Evolutionary conservation across 2,113 vertebrate genomes (phyloP).

Genomic region (Dolichotis patagonum): DNA sequence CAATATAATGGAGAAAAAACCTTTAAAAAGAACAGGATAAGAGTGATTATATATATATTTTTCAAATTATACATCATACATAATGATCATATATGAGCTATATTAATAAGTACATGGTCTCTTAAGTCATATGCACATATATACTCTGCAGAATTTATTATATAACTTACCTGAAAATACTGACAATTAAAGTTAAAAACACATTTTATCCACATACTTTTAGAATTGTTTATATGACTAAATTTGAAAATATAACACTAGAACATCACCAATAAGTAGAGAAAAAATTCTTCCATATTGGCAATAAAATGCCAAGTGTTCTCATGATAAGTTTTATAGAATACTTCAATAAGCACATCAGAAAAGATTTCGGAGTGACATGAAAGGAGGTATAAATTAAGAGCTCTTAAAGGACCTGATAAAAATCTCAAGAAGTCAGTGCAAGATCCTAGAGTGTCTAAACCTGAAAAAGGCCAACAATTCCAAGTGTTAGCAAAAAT

Average conservation of each 20-base stretch:
- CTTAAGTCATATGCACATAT: background rate
- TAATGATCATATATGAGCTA: background rate
- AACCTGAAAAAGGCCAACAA: background rate
- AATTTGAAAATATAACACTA: background rate
- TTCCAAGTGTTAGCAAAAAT: background rate
- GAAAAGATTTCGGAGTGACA: background rate
- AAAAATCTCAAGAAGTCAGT: background rate
- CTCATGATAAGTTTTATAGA: background rate
- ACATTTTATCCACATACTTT: background rate
- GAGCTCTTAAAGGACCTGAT: background rate
- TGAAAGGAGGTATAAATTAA: background rate
- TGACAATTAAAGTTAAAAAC: background rate
- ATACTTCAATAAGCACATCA: background rate
- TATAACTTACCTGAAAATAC: background rate
- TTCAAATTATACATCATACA: background rate
- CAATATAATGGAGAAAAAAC: background rate
- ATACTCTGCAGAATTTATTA: background rate
- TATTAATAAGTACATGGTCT: background rate
- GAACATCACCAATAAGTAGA: background rate
- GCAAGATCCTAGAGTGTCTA: background rate
- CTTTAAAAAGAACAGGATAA: background rate
- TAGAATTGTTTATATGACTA: background rate
- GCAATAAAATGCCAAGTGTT: background rate
- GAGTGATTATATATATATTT: background rate
- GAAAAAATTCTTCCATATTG: background rate